Conservation (phyloP, 2,113 vertebrate species). For the Rhinogobius similis region DNA sequence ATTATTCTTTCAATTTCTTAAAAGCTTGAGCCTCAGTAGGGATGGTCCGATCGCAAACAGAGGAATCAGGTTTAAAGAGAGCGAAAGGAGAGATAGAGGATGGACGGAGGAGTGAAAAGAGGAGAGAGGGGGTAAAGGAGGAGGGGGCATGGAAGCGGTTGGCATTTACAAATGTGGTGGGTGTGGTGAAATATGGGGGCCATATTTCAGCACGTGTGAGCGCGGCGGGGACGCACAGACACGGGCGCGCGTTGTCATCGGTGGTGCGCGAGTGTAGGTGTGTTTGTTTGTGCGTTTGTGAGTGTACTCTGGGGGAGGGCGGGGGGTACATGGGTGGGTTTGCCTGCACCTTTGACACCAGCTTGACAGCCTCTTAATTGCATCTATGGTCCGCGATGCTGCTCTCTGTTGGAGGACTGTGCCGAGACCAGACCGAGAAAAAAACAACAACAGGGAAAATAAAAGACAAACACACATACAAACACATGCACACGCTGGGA, state of each 20-base stretch:
- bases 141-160: conserved; percentile 42
- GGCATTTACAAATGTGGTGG: conserved; percentile 72
- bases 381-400: conserved; percentile 42
- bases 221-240: conserved; percentile 4
- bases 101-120: neutral
- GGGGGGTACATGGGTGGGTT: conserved; percentile 32
- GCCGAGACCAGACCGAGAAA: conserved; percentile 2
- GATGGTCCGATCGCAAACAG: conserved; percentile 54
- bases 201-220: conserved; percentile 63
- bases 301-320: neutral
- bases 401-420: conserved; percentile 33
- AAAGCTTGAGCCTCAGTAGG: conserved; percentile 61
- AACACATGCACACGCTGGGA: neutral
- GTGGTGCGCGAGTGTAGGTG: conserved; percentile 38
- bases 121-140: neutral
- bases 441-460: neutral
- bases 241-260: conserved; percentile 23
- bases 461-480: conserved; percentile 5
- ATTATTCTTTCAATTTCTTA: conserved; percentile 76
- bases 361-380: conserved; percentile 73
- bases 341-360: conserved; percentile 58
- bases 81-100: neutral
- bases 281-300: conserved; percentile 28
- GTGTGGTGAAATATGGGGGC: conserved; percentile 65
- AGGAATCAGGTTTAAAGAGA: conserved; percentile 30